These are phyloP conservation scores for Lacerta agilis DNA, from an alignment of 2,797 vertebrate species.

Conservation along the genomic window DNA sequence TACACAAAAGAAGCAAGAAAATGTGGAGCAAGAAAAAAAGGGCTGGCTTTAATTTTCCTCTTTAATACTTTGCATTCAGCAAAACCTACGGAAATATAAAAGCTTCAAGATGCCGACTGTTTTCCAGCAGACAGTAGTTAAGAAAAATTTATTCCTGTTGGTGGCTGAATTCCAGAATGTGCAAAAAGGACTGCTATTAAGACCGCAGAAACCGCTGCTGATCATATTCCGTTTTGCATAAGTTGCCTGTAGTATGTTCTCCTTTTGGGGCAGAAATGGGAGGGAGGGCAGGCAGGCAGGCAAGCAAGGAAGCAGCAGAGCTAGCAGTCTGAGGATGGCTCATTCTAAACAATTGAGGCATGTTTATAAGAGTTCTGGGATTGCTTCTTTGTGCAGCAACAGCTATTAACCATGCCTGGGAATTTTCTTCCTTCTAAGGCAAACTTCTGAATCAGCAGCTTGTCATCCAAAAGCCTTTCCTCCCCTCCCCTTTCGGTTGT, in stretches of 20 bases:
- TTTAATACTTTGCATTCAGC: conserved; percentile 58
- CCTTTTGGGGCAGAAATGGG: conserved; percentile 39
- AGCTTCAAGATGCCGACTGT: conserved; percentile 60
- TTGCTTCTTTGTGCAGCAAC: conserved; percentile 57
- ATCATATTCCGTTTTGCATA: conserved; percentile 57
- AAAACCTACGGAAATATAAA: conserved; percentile 57
- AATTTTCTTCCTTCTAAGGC: conserved; percentile 82
- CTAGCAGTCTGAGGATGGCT: conserved; percentile 45
- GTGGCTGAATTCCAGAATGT: conserved; percentile 59
- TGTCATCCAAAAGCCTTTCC: conserved; percentile 68
- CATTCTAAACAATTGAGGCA: conserved; percentile 54
- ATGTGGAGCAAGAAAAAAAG: neutral
- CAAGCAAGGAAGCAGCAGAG: conserved; percentile 36
- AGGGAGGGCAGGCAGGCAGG: conserved; percentile 13
- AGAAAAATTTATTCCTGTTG: conserved; percentile 64
- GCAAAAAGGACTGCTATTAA: conserved; percentile 55
- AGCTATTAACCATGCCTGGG: conserved; percentile 60
- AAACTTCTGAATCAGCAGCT: conserved; percentile 78
- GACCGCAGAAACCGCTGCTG: conserved; percentile 44
- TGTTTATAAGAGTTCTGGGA: conserved; percentile 63
- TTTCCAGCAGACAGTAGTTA: conserved; percentile 56
- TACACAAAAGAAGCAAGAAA: conserved; percentile 18
- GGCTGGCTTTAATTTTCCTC: conserved; percentile 38
- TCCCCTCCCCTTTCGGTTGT: conserved; percentile 64
- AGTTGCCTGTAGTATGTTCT: conserved; percentile 56